Conservation (phyloP, 2,888 invertebrate species). For the Cinara cedri region DNA sequence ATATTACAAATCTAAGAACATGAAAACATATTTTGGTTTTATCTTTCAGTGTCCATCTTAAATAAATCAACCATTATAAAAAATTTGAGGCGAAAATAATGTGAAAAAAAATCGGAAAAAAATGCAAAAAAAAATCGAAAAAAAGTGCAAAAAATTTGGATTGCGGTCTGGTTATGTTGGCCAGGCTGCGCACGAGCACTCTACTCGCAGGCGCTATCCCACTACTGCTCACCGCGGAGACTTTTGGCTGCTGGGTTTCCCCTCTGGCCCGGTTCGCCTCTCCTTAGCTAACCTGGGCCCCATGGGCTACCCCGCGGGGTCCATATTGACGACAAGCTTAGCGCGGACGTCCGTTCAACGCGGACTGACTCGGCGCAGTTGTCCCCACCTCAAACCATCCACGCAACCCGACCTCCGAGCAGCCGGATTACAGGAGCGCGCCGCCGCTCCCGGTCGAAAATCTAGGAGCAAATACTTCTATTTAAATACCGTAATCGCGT, state of each 20-base stretch:
- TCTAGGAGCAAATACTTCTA: background rate
- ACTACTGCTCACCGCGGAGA: slow-evolving; percentile 98
- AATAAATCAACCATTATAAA: too few relatives aligned
- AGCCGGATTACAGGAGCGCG: slow-evolving; percentile 98
- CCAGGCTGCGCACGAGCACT: slow-evolving; percentile 84
- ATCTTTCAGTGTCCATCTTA: too few relatives aligned
- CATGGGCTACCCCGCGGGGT: slow-evolving; percentile 80
- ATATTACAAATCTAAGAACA: too few relatives aligned
- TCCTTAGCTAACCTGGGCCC: slow-evolving; percentile 92
- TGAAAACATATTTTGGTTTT: too few relatives aligned
- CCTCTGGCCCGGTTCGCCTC: slow-evolving; percentile 98
- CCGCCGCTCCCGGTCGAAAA: slow-evolving; percentile 83
- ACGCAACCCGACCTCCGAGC: slow-evolving; percentile 90
- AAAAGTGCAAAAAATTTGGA: slow-evolving; percentile 31
- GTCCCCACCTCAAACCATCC: slow-evolving; percentile 73
- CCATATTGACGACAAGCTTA: slow-evolving; percentile 99
- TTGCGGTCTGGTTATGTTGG: slow-evolving; percentile 75
- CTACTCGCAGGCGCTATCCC: slow-evolving; percentile 97
- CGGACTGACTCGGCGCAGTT: slow-evolving; percentile 94
- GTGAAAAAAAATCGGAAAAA: too few relatives aligned
- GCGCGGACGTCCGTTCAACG: slow-evolving; percentile 94
- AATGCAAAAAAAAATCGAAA: background rate
- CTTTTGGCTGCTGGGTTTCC: slow-evolving; percentile 99
- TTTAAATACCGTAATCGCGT: background rate
- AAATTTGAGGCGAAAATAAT: too few relatives aligned